Evolutionary conservation across 37 sponge, comb jelly and placozoan genomes (phyloP).

Genomic region (Ephydatia muelleri): DNA sequence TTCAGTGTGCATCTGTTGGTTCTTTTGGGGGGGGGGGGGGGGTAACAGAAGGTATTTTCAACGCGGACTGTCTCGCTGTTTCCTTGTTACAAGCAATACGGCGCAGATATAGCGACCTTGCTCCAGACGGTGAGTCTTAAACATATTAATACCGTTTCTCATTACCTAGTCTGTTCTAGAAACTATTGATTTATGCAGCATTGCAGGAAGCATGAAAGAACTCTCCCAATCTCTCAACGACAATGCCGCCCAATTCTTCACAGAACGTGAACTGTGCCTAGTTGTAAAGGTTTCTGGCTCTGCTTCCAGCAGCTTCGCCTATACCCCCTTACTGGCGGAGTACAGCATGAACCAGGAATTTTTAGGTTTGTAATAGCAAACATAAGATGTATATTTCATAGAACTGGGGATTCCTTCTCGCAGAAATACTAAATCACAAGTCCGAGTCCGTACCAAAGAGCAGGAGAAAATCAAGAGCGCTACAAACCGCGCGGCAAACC

Average conservation of each 20-base stretch:
- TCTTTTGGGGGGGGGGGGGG: too few species aligned
- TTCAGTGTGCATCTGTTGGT: background rate
- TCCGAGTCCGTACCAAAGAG: background rate
- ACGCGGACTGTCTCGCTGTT: slow-evolving; percentile 29
- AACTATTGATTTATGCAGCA: slow-evolving; percentile 24
- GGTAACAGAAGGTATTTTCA: slow-evolving; percentile 48
- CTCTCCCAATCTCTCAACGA: background rate
- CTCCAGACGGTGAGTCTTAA: slow-evolving; percentile 14
- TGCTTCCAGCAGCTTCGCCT: background rate
- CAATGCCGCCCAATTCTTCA: slow-evolving; percentile 34
- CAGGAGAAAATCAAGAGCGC: background rate
- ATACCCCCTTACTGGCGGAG: slow-evolving; percentile 18
- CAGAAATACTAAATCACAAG: background rate
- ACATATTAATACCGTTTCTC: background rate
- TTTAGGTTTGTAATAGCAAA: background rate
- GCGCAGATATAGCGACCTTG: slow-evolving; percentile 9
- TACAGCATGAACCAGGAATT: slow-evolving; percentile 14
- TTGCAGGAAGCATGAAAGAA: slow-evolving; percentile 36
- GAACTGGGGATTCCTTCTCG: background rate
- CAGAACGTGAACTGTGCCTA: slow-evolving; percentile 39
- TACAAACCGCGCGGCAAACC: background rate
- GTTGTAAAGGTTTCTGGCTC: slow-evolving; percentile 10
- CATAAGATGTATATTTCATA: background rate
- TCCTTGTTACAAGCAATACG: slow-evolving; percentile 41
- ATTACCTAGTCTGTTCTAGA: background rate